Percentiles rank a stretch among this genome's conserved stretches.
These are phyloP conservation scores for Ptychochromis oligacanthus DNA, from an alignment of 2,113 vertebrate genomes.

Conservation along the genomic window DNA sequence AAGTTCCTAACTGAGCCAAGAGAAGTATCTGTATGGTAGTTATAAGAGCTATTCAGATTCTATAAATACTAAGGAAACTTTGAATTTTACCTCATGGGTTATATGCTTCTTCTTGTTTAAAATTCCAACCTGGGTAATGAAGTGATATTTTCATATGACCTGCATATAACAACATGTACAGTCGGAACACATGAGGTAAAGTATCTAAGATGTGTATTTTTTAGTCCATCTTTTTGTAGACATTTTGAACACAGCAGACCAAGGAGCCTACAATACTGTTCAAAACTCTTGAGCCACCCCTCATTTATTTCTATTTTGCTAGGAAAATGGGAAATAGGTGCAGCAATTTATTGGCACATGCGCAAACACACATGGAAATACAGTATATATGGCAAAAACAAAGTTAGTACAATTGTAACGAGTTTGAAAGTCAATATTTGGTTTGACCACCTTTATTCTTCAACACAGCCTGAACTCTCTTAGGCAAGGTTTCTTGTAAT, in stretches of 20 bases:
- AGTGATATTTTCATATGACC: not conserved
- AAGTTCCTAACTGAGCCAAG: not conserved
- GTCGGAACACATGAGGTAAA: not conserved
- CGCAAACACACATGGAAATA: too few species aligned
- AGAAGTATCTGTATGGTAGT: not conserved
- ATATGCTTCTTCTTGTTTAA: not conserved
- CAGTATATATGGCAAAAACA: too few species aligned
- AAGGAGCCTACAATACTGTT: not conserved
- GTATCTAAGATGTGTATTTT: not conserved
- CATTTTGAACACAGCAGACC: not conserved
- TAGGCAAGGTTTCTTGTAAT: too few species aligned
- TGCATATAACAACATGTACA: not conserved
- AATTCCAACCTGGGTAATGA: not conserved
- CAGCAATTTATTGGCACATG: too few species aligned
- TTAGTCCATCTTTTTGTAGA: too few species aligned
- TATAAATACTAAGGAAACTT: not conserved
- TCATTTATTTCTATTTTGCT: too few species aligned
- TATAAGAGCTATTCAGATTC: not conserved
- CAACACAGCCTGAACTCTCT: too few species aligned
- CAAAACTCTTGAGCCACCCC: too few species aligned
- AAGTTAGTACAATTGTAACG: too few species aligned
- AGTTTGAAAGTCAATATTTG: too few species aligned
- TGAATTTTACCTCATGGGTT: not conserved
- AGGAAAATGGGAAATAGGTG: too few species aligned
- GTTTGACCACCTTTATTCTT: too few species aligned